Evolutionary conservation across 2,888 invertebrate species (phyloP), one percentile per base, ranked within the genome.

Genomic region (Himalopsyche tibetana): DNA sequence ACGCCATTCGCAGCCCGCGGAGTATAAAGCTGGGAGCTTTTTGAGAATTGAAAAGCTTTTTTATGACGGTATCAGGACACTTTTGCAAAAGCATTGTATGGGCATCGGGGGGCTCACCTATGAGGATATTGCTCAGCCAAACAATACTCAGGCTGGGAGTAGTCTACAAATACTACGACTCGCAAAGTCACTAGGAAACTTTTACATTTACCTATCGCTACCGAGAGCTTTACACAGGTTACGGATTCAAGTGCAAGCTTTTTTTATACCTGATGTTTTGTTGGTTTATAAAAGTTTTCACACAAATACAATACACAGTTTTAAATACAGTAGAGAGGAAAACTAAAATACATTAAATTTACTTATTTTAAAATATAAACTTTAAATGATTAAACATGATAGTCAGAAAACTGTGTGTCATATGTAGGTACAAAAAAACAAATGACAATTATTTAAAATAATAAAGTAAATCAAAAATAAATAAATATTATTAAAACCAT

Each of bases 11-110:
- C 80, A 82, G 82, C 86, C 69, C 82, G 84, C 84, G 86, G 82
- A 82, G 86, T 69, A 86, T 86, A 86, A 84, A 86, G 86, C 84
- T 87, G 82, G 74, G 85, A 87, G 88, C 88, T 88, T 88, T 88
- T 88, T 87, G 88, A 87, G 88, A 88, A 88, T 88, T 88, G 89
- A 88, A 89, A 89, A 89, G 88, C 89, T 89, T 89, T 89, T 89
- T 89, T 89, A 89, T 89, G 89, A 89, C 89, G 89, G 89, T 88
- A 89, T 89, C 89, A 88, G 88, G 88, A 88, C 89, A 89, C 89
- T 89, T 89, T 88, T 88, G 88, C 88, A 85, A 85, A 86, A 85
- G 89, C 87, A 89, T 89, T 89, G 89, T 89, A 89, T 88, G 87
- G 87, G 86, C 85, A 86, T 84, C 88, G 88, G 86, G 88, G 88